These are phyloP conservation scores for Murina feae DNA, from an alignment of 2,113 vertebrate genomes.

Conservation along the genomic window DNA sequence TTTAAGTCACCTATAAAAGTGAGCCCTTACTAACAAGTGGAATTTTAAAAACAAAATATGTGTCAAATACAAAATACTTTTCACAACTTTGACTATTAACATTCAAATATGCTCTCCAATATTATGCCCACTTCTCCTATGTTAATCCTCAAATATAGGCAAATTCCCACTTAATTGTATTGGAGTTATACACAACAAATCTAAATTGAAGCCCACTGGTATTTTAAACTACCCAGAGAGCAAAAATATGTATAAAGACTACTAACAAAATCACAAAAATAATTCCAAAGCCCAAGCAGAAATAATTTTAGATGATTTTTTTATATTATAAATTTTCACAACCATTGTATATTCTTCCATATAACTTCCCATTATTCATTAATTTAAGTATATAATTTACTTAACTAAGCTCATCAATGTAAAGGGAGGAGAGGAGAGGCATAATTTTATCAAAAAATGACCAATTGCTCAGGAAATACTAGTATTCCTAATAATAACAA, in stretches of 20 bases:
- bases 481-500: neutral
- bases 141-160: neutral
- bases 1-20: neutral
- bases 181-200: neutral
- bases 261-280: conserved; percentile 26
- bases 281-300: neutral
- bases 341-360: neutral
- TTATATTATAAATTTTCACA: neutral
- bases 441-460: neutral
- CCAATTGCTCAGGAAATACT: neutral
- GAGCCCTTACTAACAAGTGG: neutral
- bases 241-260: neutral
- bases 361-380: neutral
- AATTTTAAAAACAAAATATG: neutral
- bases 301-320: neutral
- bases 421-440: neutral
- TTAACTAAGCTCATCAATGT: neutral
- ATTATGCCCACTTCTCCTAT: neutral
- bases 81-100: neutral
- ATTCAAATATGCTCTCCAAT: neutral
- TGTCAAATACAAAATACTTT: neutral
- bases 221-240: neutral
- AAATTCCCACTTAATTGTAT: neutral
- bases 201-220: neutral
- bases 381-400: neutral